phyloP scores from a whole-genome alignment of 2,113 vertebrate species.

The Aviceda subcristata region DNA sequence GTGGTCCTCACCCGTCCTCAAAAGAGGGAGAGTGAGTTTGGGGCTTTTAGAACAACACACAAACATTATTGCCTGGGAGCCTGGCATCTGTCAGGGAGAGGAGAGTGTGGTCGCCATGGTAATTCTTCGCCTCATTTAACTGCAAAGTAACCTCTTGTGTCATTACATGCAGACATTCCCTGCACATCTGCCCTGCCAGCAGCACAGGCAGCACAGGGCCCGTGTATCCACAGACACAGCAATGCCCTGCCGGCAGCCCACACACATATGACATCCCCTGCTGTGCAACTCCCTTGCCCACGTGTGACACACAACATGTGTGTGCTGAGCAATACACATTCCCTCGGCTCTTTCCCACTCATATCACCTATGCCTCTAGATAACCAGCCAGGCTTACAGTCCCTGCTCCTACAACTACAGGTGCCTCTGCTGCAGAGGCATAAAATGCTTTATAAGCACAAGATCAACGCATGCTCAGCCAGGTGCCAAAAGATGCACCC shows the following conservation, averaged over 20 bases:
- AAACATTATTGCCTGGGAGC: slow-evolving; percentile 20
- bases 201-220: neutral
- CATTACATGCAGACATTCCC: neutral
- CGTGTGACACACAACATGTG: neutral
- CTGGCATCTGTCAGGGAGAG: slow-evolving; percentile 52
- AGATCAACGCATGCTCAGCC: neutral
- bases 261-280: neutral
- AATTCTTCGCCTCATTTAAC: slow-evolving; percentile 65
- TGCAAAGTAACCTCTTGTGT: slow-evolving; percentile 43
- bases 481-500: neutral
- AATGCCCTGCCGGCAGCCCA: neutral
- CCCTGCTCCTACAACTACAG: neutral
- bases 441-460: neutral
- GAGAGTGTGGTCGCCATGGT: slow-evolving; percentile 58
- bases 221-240: neutral
- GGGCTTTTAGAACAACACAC: neutral
- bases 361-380: neutral
- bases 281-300: neutral
- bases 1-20: neutral
- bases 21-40: neutral
- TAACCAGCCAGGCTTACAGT: neutral
- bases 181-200: neutral
- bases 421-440: neutral
- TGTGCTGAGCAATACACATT: neutral
- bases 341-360: neutral